Conservation (phyloP, 2,797 vertebrate species). For the Staurois parvus region DNA sequence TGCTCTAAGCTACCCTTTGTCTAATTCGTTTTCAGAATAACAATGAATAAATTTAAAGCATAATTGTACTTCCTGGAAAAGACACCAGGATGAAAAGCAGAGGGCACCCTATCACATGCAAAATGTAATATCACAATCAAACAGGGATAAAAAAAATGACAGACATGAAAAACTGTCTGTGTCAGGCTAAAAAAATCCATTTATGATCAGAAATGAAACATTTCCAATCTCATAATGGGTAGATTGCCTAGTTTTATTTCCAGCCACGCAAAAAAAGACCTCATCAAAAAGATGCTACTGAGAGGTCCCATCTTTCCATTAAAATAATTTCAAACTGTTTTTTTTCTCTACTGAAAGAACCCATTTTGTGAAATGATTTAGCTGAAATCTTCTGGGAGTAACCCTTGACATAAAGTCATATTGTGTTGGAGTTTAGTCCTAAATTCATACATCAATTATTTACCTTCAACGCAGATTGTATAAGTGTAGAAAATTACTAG, state of each 20-base stretch:
- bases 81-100: conserved; percentile 81
- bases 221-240: conserved; percentile 82
- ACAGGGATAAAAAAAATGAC: conserved; percentile 57
- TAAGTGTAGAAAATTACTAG: conserved; percentile 99
- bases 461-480: conserved; percentile 92
- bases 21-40: conserved; percentile 75
- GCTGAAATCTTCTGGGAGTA: conserved; percentile 95
- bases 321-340: conserved; percentile 80
- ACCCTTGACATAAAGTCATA: conserved; percentile 99
- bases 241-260: conserved; percentile 82
- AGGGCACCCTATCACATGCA: conserved; percentile 77
- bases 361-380: conserved; percentile 95
- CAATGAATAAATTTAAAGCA: conserved; percentile 78
- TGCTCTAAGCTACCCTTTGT: conserved; percentile 73
- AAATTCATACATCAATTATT: conserved; percentile 99
- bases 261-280: conserved; percentile 88
- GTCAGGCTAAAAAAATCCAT: conserved; percentile 84
- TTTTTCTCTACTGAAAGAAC: conserved; percentile 83
- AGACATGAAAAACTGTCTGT: conserved; percentile 67
- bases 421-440: conserved; percentile 98
- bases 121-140: conserved; percentile 74
- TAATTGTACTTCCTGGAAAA: conserved; percentile 76
- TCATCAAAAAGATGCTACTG: conserved; percentile 79
- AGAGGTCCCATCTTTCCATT: conserved; percentile 78
- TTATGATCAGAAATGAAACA: conserved; percentile 89